These are phyloP conservation scores for Thereva unica DNA, from an alignment of 2,888 invertebrate genomes.

Conservation along the genomic window DNA sequence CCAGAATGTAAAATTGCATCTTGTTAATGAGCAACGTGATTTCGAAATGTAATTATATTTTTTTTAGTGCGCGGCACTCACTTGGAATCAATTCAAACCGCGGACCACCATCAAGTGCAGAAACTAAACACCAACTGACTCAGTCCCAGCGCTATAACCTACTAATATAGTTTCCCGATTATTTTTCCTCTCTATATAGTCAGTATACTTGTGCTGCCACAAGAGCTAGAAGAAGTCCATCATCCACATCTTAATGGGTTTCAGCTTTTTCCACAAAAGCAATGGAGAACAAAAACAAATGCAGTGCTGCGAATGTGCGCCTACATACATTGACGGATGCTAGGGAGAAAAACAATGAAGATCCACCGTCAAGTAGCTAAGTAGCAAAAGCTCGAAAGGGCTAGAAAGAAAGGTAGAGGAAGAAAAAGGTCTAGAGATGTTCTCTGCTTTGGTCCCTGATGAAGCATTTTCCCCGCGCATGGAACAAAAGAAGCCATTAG, in stretches of 20 bases:
- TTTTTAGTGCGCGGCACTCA: slow-evolving; percentile 9
- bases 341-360: too few relatives aligned
- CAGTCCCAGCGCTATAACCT: slow-evolving; percentile 42
- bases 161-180: slow-evolving; percentile 46
- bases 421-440: background rate
- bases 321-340: too few relatives aligned
- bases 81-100: slow-evolving; percentile 10
- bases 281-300: too few relatives aligned
- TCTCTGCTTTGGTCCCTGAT: slow-evolving; percentile 14
- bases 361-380: too few relatives aligned
- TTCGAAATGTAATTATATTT: slow-evolving; percentile 7
- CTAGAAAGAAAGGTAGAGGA: too few relatives aligned
- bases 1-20: slow-evolving; percentile 15
- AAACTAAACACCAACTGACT: slow-evolving; percentile 44
- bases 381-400: too few relatives aligned
- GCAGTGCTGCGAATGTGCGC: too few relatives aligned
- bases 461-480: background rate
- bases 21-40: background rate
- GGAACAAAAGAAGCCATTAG: background rate
- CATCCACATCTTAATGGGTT: slow-evolving; percentile 10
- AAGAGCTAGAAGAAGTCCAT: slow-evolving; percentile 14
- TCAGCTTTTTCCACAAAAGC: too few relatives aligned
- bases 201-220: slow-evolving; percentile 6
- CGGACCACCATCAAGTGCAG: slow-evolving; percentile 28
- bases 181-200: slow-evolving; percentile 31